Evolutionary conservation across 1,140 invertebrate genomes (phyloP).

Genomic region (Panulirus ornatus): DNA sequence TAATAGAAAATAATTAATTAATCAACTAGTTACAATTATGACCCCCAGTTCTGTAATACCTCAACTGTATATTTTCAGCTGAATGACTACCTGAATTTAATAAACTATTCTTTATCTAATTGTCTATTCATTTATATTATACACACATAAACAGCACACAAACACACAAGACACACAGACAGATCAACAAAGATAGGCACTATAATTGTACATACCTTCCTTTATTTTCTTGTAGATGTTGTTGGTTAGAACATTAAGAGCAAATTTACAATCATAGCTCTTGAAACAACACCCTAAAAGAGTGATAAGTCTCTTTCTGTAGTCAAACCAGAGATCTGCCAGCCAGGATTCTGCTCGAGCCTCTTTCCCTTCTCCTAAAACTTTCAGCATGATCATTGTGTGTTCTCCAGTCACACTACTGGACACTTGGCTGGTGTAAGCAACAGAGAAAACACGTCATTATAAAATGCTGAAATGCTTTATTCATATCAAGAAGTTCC

Average conservation of each 20-base stretch:
- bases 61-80: no score
- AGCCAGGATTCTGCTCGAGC: conserved; percentile 83
- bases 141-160: not conserved
- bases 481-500: no score
- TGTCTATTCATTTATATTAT: no score
- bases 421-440: conserved; percentile 84
- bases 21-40: no score
- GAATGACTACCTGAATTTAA: no score
- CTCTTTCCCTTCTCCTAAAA: conserved; percentile 78
- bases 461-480: not conserved
- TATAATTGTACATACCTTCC: conserved; percentile 47
- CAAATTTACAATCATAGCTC: conserved; percentile 69
- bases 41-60: no score
- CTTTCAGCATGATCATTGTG: conserved; percentile 96
- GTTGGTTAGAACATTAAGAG: conserved; percentile 64
- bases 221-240: conserved; percentile 56
- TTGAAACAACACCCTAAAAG: conserved; percentile 83
- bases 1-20: no score
- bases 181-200: not conserved
- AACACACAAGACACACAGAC: not conserved
- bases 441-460: not conserved
- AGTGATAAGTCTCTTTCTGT: conserved; percentile 87
- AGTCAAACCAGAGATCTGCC: conserved; percentile 89
- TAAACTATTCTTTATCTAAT: no score
- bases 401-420: conserved; percentile 98